Evolutionary conservation across 92 coral and sea anemone genomes (phyloP).

Genomic region (Parazoanthus darwini): DNA sequence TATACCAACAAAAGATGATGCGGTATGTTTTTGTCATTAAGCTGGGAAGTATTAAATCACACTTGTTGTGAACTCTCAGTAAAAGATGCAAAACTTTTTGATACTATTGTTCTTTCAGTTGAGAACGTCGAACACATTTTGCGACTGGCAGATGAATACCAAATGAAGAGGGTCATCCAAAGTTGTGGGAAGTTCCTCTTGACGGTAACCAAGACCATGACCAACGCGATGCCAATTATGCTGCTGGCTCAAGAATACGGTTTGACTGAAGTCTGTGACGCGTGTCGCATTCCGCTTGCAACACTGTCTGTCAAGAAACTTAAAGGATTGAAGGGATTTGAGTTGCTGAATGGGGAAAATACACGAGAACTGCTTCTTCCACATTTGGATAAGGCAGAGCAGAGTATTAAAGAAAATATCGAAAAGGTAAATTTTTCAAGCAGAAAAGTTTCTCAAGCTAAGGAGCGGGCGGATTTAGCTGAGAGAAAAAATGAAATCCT

Average conservation of each 20-base stretch:
- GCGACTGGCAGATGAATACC: conserved; percentile 13
- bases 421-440: neutral
- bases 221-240: conserved; percentile 15
- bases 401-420: neutral
- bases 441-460: neutral
- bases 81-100: no score
- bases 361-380: conserved; percentile 11
- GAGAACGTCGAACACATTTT: neutral
- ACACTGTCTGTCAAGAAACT: conserved; percentile 3
- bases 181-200: neutral
- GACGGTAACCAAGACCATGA: conserved; percentile 12
- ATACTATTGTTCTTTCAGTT: neutral
- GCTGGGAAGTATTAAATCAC: no score
- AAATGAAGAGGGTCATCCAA: conserved; percentile 12
- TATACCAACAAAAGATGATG: no score
- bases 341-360: conserved; percentile 14
- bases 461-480: no score
- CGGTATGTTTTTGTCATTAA: no score
- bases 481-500: no score
- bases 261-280: conserved; percentile 9
- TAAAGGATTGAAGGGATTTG: neutral
- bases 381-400: neutral
- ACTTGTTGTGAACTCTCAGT: no score
- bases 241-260: conserved; percentile 1
- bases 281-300: neutral